Evolutionary conservation across 2,888 invertebrate species (phyloP).

Genomic region (Petrolisthes cinctipes): DNA sequence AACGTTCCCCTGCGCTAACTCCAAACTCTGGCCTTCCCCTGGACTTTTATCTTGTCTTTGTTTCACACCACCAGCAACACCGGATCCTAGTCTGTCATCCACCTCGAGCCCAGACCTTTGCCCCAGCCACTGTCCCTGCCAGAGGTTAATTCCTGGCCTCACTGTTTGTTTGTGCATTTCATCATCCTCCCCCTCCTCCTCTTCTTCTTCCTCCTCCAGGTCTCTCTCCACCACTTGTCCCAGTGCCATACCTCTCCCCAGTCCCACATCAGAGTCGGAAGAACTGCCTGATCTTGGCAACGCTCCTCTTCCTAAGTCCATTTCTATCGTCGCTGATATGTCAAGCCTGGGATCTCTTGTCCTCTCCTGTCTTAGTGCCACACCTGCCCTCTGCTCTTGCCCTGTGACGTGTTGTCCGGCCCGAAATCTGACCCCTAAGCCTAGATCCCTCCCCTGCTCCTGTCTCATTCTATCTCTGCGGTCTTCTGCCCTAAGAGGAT

Average conservation of each 20-base stretch:
- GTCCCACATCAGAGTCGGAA: background rate
- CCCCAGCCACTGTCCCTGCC: slow-evolving; percentile 2
- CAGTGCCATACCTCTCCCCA: background rate
- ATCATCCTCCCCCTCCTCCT: background rate
- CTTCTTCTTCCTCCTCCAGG: background rate
- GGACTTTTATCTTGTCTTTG: background rate
- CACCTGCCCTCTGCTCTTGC: background rate
- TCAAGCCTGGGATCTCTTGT: background rate
- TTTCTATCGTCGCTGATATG: background rate
- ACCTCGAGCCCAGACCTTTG: background rate
- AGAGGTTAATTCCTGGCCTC: background rate
- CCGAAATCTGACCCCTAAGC: background rate
- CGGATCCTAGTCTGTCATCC: background rate
- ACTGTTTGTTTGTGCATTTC: no score
- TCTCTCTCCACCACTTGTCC: background rate
- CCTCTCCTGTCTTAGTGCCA: background rate
- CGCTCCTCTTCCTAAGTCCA: background rate
- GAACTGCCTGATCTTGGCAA: no score
- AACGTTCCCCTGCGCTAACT: background rate
- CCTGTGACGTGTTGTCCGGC: background rate
- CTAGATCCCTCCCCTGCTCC: background rate
- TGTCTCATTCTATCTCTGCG: background rate
- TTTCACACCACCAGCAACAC: background rate
- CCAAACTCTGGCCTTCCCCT: background rate
- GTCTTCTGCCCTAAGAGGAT: slow-evolving; percentile 15